phyloP scores from a whole-genome alignment of 2,113 vertebrate species.

The Ochotona princeps region DNA sequence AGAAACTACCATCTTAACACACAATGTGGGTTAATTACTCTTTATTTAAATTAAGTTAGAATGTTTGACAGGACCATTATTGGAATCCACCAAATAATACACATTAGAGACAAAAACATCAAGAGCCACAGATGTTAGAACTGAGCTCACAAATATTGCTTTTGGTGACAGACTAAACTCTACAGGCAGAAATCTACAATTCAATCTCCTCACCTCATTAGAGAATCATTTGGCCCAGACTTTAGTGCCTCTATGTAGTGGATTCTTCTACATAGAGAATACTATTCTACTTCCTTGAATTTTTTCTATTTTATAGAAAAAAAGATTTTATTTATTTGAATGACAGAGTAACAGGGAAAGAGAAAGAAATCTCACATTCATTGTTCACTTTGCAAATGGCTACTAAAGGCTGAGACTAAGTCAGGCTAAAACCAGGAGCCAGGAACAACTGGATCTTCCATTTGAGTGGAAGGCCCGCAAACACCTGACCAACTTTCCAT shows the following conservation, averaged over 20 bases:
- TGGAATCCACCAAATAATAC: slow-evolving; percentile 6
- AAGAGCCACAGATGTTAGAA: slow-evolving; percentile 41
- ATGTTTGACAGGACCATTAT: background rate
- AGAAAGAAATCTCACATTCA: too few relatives aligned
- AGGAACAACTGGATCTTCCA: too few relatives aligned
- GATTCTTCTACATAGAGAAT: slow-evolving; percentile 18
- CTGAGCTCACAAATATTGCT: background rate
- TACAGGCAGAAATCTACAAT: background rate
- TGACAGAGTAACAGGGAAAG: too few relatives aligned
- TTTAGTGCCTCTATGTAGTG: background rate
- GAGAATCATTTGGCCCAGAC: slow-evolving; percentile 2
- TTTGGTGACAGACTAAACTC: background rate
- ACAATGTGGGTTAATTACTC: background rate
- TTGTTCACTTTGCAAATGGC: too few relatives aligned
- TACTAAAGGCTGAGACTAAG: too few relatives aligned
- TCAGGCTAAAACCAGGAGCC: too few relatives aligned
- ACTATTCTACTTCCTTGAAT: slow-evolving; percentile 24
- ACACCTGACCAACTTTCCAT: too few relatives aligned
- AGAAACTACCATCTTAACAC: slow-evolving; percentile 32
- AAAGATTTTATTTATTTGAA: too few relatives aligned
- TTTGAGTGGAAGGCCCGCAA: too few relatives aligned
- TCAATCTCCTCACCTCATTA: slow-evolving; percentile 52
- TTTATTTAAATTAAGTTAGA: background rate
- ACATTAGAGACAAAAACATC: slow-evolving; percentile 50
- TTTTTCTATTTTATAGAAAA: background rate